Base-by-base conservation (phyloP, 37 sponge, comb jelly and placozoan genomes). In the Dysidea cf. avara region DNA sequence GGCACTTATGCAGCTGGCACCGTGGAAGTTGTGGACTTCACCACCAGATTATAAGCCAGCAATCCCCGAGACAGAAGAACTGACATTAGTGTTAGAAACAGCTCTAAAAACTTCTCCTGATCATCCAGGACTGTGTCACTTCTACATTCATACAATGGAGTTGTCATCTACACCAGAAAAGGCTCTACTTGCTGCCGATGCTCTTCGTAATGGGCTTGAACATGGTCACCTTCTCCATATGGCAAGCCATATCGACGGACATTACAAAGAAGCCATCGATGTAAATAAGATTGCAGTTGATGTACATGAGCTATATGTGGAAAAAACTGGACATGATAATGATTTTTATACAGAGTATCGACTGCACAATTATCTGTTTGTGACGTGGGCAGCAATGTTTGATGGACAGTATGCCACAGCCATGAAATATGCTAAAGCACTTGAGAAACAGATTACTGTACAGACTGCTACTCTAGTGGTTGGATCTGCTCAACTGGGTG, bases 101-200 rank as follows among this genome's bases (percentile, higher is more conserved):
- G 86, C 39, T 54, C 74, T 85, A 28, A 54, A 71, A 54, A 17
- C 20, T 11, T 55, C 66, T 13, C 86, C 86, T 52, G 32, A 24
- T 7, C 86, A 85, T 57, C 86, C 86, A 26, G 86, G 75, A n/a
- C 61, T 85, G 2, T 72, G 74, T 60, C 86, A 85, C 54, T 72
- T 79, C 68, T 85, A 85, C 60, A 78, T 85, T 63, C 86, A 85
- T n/a, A n/a, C n/a, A n/a, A n/a, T n/a, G n/a, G n/a, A n/a, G n/a
- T n/a, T n/a, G n/a, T n/a, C n/a, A n/a, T n/a, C n/a, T n/a, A n/a
- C n/a, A n/a, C n/a, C n/a, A n/a, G n/a, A n/a, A n/a, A n/a, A n/a
- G n/a, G n/a, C n/a, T n/a, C n/a, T n/a, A n/a, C n/a, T n/a, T n/a
- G n/a, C n/a, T n/a, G n/a, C n/a, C n/a, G n/a, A n/a, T n/a, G n/a